Percentiles rank a stretch among this genome's conserved stretches.
Evolutionary conservation across 2,888 invertebrate species (phyloP).

Genomic region (Polyommatus icarus): DNA sequence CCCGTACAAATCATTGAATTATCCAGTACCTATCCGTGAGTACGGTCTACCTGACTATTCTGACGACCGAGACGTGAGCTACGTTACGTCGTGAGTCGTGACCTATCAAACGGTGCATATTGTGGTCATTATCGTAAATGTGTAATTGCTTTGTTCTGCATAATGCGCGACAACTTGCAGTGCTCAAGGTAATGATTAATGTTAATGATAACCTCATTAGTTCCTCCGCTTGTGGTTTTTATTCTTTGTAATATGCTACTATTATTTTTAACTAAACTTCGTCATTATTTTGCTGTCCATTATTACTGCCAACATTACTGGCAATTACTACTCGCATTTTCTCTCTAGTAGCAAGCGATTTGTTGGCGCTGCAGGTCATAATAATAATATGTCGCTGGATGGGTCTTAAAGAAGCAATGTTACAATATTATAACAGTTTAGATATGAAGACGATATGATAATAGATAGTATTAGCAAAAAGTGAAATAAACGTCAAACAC

Average conservation of each 20-base stretch:
- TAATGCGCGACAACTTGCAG: slow-evolving; percentile 14
- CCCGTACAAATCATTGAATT: background rate
- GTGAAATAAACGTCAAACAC: too few species aligned
- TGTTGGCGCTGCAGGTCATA: background rate
- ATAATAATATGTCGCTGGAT: background rate
- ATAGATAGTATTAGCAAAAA: too few species aligned
- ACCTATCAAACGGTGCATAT: slow-evolving; percentile 16
- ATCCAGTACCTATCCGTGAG: background rate
- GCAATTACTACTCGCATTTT: background rate
- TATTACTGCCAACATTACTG: background rate
- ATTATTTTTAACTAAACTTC: background rate
- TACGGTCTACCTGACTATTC: background rate
- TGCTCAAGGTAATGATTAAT: slow-evolving; percentile 2
- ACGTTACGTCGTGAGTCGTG: slow-evolving; percentile 2
- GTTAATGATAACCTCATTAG: background rate
- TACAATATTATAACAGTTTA: too few species aligned
- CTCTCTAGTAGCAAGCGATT: background rate
- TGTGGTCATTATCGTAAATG: slow-evolving; percentile 15
- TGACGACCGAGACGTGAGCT: background rate
- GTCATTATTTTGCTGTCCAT: background rate
- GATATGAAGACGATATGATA: too few species aligned
- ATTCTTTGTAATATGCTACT: background rate
- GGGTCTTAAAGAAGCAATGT: background rate
- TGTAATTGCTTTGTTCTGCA: slow-evolving; percentile 15
- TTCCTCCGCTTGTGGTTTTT: background rate